These are phyloP conservation scores for Drosophila paramelanica DNA, from an alignment of 2,888 invertebrate genomes.

Conservation along the genomic window DNA sequence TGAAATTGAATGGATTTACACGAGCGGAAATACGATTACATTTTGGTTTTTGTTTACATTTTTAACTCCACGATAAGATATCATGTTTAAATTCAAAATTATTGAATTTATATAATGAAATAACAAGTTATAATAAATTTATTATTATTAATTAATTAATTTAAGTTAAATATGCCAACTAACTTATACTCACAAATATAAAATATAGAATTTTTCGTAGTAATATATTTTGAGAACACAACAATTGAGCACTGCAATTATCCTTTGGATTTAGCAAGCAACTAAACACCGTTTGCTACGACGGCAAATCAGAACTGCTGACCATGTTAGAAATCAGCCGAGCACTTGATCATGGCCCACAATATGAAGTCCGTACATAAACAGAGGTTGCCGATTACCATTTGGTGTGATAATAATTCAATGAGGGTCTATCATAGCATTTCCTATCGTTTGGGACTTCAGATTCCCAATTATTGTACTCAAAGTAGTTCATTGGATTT, in stretches of 20 bases:
- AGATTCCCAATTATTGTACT: constrained; percentile 26
- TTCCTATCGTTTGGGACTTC: constrained; percentile 3
- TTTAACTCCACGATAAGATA: not conserved
- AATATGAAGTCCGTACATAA: constrained; percentile 1
- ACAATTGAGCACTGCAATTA: not conserved
- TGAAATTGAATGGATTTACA: no score
- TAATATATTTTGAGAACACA: not conserved
- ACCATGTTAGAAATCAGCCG: not conserved
- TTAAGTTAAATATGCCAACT: not conserved
- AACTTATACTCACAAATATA: constrained; percentile 18
- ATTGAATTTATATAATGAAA: not conserved
- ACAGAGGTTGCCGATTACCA: constrained; percentile 8
- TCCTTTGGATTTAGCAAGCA: not conserved
- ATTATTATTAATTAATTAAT: no score
- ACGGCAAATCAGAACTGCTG: constrained; percentile 38
- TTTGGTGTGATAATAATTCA: constrained; percentile 22
- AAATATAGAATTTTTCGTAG: not conserved
- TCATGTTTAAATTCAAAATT: not conserved
- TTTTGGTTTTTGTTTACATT: not conserved
- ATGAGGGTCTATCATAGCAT: constrained; percentile 23
- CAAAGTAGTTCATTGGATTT: constrained; percentile 24
- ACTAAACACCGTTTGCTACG: constrained; percentile 4
- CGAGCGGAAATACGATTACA: no score
- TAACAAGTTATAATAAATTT: not conserved
- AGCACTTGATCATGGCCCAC: constrained; percentile 27